A percentile compares a stretch with the other conserved stretches of the same genome.
phyloP scores from a whole-genome alignment of 2,113 vertebrate species.

The Tachysurus fulvidraco region DNA sequence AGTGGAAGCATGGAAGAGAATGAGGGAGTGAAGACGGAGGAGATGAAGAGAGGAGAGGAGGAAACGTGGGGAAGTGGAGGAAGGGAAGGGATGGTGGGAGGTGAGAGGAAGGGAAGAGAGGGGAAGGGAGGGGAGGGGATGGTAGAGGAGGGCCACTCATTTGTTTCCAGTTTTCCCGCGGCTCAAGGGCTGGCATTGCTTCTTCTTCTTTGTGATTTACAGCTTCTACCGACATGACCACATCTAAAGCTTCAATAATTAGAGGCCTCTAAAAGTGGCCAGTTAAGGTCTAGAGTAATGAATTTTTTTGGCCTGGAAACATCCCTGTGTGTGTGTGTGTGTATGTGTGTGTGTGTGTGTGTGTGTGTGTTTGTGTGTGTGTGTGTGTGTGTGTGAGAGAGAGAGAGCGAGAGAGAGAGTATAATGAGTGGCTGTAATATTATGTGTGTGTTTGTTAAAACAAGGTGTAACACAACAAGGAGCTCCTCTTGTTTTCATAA shows the following conservation, averaged over 20 bases:
- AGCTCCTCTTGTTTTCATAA: constrained; percentile 45
- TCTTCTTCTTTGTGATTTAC: constrained; percentile 82
- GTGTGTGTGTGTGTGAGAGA: constrained; percentile 26
- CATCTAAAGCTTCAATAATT: constrained; percentile 88
- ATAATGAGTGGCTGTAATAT: background rate
- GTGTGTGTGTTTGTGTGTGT: constrained; percentile 52
- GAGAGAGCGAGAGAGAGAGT: constrained; percentile 45
- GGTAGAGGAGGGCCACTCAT: constrained; percentile 72
- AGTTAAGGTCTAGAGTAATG: constrained; percentile 81
- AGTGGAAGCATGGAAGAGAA: constrained; percentile 46
- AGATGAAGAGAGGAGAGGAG: constrained; percentile 42
- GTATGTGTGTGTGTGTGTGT: constrained; percentile 46
- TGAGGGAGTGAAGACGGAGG: constrained; percentile 7
- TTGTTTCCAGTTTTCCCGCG: constrained; percentile 91
- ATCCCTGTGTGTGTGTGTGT: constrained; percentile 56
- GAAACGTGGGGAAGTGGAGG: constrained; percentile 9
- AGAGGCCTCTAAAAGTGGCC: constrained; percentile 82
- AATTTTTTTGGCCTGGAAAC: constrained; percentile 72
- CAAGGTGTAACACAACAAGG: constrained; percentile 41
- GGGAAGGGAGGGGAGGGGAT: background rate
- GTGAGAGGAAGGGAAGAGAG: constrained; percentile 39
- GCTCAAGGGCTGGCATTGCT: constrained; percentile 82
- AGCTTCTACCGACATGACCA: constrained; percentile 78
- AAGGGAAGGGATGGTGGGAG: background rate
- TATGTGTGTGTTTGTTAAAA: constrained; percentile 47